Percentiles rank a stretch among this genome's conserved stretches.
phyloP scores from a whole-genome alignment of 2,113 vertebrate species.

The Cranoglanis bouderius region DNA sequence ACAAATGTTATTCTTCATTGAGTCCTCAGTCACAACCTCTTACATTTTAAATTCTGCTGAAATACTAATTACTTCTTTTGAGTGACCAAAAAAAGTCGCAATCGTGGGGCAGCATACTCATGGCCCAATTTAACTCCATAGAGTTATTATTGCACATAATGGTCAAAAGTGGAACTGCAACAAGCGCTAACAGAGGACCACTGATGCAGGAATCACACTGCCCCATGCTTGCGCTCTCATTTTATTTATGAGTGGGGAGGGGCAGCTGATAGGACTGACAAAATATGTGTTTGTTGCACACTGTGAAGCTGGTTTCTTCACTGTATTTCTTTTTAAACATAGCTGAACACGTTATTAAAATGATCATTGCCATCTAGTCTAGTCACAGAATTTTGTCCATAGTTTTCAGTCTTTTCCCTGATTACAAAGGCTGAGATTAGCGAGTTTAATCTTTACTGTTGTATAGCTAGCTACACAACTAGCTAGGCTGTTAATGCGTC shows the following conservation, averaged over 20 bases:
- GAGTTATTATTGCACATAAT: not conserved
- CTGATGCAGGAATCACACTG: not conserved
- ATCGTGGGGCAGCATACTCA: too few relatives aligned
- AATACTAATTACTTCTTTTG: not conserved
- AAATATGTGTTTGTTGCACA: not conserved
- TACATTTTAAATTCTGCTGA: not conserved
- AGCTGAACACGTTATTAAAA: not conserved
- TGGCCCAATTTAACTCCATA: too few relatives aligned
- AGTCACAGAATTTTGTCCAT: not conserved
- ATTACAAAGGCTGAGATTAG: not conserved
- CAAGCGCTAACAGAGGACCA: not conserved
- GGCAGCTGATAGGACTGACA: not conserved
- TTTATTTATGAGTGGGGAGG: not conserved
- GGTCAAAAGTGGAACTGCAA: not conserved
- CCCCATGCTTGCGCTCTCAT: not conserved
- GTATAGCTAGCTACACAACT: not conserved
- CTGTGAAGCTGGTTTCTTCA: not conserved
- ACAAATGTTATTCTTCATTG: not conserved
- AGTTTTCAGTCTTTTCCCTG: not conserved
- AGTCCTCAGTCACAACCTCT: not conserved
- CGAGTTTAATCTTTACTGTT: not conserved
- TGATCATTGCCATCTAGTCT: not conserved
- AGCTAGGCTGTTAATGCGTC: not conserved
- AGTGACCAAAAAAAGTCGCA: too few relatives aligned
- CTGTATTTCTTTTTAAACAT: not conserved